Conservation (phyloP, 2,113 vertebrate genomes). For the Donacobius atricapilla region DNA sequence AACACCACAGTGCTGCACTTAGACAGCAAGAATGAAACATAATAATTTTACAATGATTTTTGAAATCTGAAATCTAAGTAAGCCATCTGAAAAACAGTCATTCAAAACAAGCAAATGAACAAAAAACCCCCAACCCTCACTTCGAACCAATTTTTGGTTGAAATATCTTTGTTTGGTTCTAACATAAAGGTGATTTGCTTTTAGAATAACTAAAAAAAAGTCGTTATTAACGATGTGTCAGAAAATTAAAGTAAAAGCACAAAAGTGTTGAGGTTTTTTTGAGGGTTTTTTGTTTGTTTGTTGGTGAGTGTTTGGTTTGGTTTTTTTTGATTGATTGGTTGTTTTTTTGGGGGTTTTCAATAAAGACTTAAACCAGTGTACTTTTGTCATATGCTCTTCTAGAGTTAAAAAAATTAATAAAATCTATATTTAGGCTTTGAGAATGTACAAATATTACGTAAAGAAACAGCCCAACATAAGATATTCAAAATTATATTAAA, state of each 20-base stretch:
- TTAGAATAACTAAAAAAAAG: neutral
- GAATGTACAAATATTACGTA: neutral
- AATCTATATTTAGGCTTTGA: neutral
- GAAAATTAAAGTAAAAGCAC: neutral
- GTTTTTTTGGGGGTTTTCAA: neutral
- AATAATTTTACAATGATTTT: neutral
- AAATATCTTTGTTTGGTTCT: neutral
- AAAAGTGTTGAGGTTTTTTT: neutral
- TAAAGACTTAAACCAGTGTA: neutral
- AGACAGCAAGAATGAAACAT: neutral
- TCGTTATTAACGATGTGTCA: neutral
- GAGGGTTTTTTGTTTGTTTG: neutral
- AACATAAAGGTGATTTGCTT: neutral
- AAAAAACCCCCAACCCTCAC: accelerated
- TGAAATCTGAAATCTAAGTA: neutral
- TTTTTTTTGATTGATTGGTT: neutral
- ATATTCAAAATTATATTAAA: neutral
- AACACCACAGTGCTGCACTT: neutral
- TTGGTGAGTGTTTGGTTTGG: neutral
- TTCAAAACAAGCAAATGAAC: neutral
- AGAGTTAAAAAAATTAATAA: neutral
- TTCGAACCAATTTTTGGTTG: neutral
- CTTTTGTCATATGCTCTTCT: neutral
- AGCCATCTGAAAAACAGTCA: neutral
- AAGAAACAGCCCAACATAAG: neutral